Evolutionary conservation across 2,888 invertebrate species (phyloP).

Genomic region (Nebria salina): DNA sequence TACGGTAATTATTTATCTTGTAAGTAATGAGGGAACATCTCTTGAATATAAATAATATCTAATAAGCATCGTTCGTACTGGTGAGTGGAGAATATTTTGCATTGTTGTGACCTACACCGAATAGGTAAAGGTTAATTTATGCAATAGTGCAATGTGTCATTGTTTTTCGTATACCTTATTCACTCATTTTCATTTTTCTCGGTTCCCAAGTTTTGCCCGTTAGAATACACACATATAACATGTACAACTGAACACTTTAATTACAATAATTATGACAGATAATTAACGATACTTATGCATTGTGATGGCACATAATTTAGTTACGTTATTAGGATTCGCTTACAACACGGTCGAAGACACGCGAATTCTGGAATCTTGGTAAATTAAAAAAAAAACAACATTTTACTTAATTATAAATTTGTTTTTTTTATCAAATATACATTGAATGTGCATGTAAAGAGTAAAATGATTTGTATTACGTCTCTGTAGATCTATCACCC

Average conservation of each 20-base stretch:
- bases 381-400: background rate
- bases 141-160: conserved; percentile 41
- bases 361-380: background rate
- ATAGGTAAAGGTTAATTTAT: conserved; percentile 33
- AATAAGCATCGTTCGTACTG: background rate
- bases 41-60: background rate
- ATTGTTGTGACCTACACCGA: conserved; percentile 26
- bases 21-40: conserved; percentile 1
- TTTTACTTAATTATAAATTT: background rate
- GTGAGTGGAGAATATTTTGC: background rate
- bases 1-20: background rate
- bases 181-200: conserved; percentile 1
- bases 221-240: background rate
- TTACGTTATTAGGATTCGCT: conserved; percentile 2
- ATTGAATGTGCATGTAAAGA: too few species aligned
- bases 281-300: conserved; percentile 33
- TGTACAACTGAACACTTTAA: conserved; percentile 25
- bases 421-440: background rate
- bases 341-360: background rate
- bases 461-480: background rate
- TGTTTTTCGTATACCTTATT: conserved; percentile 17
- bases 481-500: background rate
- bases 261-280: conserved; percentile 31
- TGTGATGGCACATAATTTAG: conserved; percentile 28
- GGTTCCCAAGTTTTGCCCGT: conserved; percentile 9